These are phyloP conservation scores for Rattus norvegicus DNA, from an alignment of 2,113 vertebrate species.

Conservation along the genomic window DNA sequence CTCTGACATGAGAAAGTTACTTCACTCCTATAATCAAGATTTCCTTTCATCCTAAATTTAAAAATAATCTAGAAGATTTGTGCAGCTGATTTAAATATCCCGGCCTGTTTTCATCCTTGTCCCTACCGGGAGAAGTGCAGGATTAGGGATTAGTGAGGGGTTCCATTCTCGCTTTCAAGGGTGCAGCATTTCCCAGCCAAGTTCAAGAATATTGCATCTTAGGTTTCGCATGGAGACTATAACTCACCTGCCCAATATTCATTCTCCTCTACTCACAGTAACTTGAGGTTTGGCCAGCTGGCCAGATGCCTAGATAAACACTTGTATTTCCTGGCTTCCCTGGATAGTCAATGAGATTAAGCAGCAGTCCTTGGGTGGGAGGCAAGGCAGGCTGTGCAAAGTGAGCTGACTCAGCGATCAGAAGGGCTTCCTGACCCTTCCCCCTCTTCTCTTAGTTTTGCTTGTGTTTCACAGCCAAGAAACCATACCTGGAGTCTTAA, in stretches of 20 bases:
- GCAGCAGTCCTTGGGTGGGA: background rate
- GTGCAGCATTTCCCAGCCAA: background rate
- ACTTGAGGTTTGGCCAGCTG: background rate
- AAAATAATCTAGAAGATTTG: constrained; percentile 65
- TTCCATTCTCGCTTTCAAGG: background rate
- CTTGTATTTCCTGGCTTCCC: background rate
- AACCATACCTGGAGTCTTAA: background rate
- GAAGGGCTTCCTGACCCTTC: background rate
- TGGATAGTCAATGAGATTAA: constrained; percentile 19
- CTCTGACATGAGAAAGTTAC: constrained; percentile 54
- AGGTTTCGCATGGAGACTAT: constrained; percentile 6
- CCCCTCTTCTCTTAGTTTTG: background rate
- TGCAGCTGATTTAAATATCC: constrained; percentile 20
- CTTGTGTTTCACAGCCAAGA: background rate
- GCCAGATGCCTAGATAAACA: background rate
- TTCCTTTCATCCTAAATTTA: constrained; percentile 55
- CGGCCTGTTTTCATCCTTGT: background rate
- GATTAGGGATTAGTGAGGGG: background rate
- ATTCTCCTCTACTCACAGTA: constrained; percentile 38
- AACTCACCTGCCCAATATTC: background rate
- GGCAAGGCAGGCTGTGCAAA: background rate
- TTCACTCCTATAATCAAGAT: constrained; percentile 66
- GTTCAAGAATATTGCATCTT: background rate
- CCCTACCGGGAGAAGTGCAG: background rate
- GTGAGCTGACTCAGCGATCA: background rate